phyloP scores from a whole-genome alignment of 2,113 vertebrate genomes.

The Gorilla gorilla region DNA sequence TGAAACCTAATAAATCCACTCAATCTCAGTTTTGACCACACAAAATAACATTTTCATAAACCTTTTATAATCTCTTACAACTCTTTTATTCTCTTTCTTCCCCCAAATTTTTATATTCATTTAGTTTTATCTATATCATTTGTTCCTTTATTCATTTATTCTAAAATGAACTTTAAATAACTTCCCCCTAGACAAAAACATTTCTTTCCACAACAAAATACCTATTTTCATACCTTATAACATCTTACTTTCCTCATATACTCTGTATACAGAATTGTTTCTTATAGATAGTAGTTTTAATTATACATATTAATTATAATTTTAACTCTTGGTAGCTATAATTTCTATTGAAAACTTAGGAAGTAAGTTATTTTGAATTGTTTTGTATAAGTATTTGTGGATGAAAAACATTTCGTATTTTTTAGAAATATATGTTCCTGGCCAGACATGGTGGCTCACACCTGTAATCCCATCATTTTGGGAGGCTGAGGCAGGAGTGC shows the following conservation, averaged over 20 bases:
- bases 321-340: background rate
- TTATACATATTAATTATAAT: background rate
- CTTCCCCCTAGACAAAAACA: background rate
- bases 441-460: too few relatives aligned
- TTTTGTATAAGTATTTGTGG: background rate
- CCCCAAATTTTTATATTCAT: background rate
- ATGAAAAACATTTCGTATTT: background rate
- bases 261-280: background rate
- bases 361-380: background rate
- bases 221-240: background rate
- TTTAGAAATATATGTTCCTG: background rate
- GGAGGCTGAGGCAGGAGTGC: too few relatives aligned
- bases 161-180: background rate
- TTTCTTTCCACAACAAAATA: background rate
- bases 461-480: too few relatives aligned
- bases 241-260: background rate
- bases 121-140: background rate
- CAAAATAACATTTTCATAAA: background rate
- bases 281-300: background rate
- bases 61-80: background rate
- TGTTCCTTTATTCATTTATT: background rate
- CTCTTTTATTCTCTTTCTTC: background rate
- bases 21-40: background rate
- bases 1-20: background rate
- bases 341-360: background rate